phyloP scores from a whole-genome alignment of 2,888 invertebrate genomes.

The Dendrolimus pini region DNA sequence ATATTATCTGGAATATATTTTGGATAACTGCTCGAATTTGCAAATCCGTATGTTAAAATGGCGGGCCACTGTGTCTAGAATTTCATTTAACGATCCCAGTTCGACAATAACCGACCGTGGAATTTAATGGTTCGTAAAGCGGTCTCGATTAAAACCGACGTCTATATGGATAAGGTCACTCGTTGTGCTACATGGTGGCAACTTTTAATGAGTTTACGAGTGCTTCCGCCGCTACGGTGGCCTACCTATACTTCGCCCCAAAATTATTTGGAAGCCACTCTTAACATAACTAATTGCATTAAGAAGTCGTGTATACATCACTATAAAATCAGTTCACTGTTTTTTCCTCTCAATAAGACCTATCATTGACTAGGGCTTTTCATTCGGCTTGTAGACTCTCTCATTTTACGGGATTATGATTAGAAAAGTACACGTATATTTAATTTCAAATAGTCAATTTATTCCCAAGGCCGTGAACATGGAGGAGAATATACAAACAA shows the following conservation, averaged over 20 bases:
- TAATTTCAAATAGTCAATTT: too few relatives aligned
- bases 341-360: too few relatives aligned
- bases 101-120: conserved; percentile 62
- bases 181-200: conserved; percentile 56
- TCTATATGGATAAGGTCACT: conserved; percentile 59
- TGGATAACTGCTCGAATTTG: conserved; percentile 21
- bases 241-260: conserved; percentile 24
- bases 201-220: conserved; percentile 73
- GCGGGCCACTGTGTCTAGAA: conserved; percentile 41
- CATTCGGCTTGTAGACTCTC: too few relatives aligned
- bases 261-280: neutral
- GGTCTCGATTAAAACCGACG: conserved; percentile 68
- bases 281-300: too few relatives aligned
- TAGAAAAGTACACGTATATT: too few relatives aligned
- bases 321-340: too few relatives aligned
- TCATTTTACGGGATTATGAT: too few relatives aligned
- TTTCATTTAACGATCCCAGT: conserved; percentile 64
- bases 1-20: conserved; percentile 12
- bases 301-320: too few relatives aligned
- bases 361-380: too few relatives aligned
- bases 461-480: too few relatives aligned
- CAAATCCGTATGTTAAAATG: conserved; percentile 32
- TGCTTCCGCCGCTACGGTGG: conserved; percentile 28
- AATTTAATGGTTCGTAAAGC: conserved; percentile 66
- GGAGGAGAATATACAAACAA: too few relatives aligned